Evolutionary conservation across 2,888 invertebrate species (phyloP), one percentile per base, ranked within the genome.

Genomic region (Augiades crinisus): DNA sequence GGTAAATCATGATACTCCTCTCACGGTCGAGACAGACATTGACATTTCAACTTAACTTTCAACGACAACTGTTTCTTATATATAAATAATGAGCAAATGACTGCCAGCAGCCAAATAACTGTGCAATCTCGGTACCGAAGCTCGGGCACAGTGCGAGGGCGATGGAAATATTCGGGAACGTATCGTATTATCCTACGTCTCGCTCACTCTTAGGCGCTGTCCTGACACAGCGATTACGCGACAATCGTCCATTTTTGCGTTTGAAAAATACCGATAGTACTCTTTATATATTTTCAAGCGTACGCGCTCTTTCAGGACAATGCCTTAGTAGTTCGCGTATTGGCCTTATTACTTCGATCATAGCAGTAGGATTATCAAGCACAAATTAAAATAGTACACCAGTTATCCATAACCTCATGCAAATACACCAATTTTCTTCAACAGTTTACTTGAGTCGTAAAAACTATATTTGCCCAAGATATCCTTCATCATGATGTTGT

Each of bases 61-160:
- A 8, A 43, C 22, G 27, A 43, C n/a, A n/a, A 19, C 16, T 0
- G 7, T 34, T 21, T 17, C 21, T 12, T 19, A 14, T 8, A 5
- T 60, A 54, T 54, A 58, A 53, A 53, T 52, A 59, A 64, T 64
- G 63, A 64, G 67, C 61, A 63, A 57, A 60, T 63, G 72, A 78
- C 81, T 77, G 79, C 79, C 80, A 68, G 79, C 81, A 81, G 79
- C 60, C 56, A 27, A 49, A 38, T 40, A 33, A n/a, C 43, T 58
- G 54, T 61, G 64, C 64, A 67, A 72, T 63, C 64, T 61, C 58
- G 45, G 19, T 17, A 54, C 47, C 55, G 55, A 59, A 61, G 69
- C 63, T 69, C 53, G 75, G 77, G 72, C 77, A 68, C 56, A 56
- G 59, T 55, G 62, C 67, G 72, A 68, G 68, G 65, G 71, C 60